Conservation (phyloP, 2,888 invertebrate genomes). For the Ophraella communa region DNA sequence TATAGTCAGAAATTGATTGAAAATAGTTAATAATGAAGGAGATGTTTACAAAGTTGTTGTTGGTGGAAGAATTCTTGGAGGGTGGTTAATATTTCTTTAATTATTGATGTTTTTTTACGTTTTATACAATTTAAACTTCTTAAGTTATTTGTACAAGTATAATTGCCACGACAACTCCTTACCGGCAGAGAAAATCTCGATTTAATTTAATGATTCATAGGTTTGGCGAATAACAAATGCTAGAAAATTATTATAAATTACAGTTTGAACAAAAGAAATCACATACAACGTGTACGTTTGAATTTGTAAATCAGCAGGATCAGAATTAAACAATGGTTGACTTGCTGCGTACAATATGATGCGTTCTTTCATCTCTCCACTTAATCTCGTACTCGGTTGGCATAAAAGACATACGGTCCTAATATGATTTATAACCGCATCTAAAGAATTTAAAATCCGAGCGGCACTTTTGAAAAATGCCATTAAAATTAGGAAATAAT, state of each 20-base stretch:
- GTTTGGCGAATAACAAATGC: background rate
- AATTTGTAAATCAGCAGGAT: conserved; percentile 7
- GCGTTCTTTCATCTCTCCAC: background rate
- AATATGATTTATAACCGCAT: conserved; percentile 11
- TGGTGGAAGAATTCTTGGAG: too few species aligned
- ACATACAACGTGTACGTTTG: background rate
- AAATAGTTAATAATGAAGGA: too few species aligned
- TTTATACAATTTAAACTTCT: too few species aligned
- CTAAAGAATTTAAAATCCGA: background rate
- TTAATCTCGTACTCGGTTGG: conserved; percentile 10
- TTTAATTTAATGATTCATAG: background rate
- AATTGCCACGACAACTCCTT: too few species aligned
- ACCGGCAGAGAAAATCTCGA: too few species aligned
- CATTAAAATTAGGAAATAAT: conserved; percentile 18
- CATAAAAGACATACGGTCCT: conserved; percentile 10
- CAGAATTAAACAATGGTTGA: background rate
- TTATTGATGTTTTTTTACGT: too few species aligned
- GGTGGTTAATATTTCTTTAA: too few species aligned
- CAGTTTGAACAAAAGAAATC: background rate
- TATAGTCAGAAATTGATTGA: too few species aligned
- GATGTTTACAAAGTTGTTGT: too few species aligned
- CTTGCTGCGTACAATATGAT: background rate
- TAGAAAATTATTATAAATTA: background rate
- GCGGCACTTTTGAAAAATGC: conserved; percentile 18
- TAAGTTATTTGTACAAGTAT: too few species aligned